These are phyloP conservation scores for Dasypus novemcinctus DNA, from an alignment of 2,113 vertebrate genomes.

Conservation along the genomic window DNA sequence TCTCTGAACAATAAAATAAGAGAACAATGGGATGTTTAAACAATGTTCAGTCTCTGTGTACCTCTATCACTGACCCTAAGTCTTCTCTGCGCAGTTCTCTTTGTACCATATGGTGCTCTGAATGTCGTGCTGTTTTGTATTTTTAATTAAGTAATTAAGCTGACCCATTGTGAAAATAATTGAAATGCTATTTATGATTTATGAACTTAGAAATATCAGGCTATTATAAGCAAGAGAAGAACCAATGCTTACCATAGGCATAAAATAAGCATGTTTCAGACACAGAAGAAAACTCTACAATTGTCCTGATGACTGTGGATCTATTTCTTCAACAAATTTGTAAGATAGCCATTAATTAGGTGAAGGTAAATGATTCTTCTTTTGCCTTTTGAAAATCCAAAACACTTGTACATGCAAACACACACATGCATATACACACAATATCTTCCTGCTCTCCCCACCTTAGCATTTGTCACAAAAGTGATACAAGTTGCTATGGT, in stretches of 20 bases:
- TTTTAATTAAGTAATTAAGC: neutral
- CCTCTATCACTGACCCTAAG: neutral
- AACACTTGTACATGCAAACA: neutral
- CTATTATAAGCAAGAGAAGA: neutral
- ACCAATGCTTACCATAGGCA: neutral
- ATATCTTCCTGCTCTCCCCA: neutral
- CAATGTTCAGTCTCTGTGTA: neutral
- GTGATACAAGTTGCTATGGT: neutral
- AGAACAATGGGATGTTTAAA: neutral
- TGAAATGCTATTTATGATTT: slow-evolving; percentile 47
- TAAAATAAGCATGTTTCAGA: neutral
- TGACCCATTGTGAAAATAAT: slow-evolving; percentile 24
- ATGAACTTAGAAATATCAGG: neutral
- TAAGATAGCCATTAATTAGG: neutral
- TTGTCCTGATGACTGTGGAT: neutral
- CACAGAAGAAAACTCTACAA: neutral
- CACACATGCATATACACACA: neutral
- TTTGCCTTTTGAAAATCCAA: neutral
- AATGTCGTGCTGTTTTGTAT: neutral
- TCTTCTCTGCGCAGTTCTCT: neutral
- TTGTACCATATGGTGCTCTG: neutral
- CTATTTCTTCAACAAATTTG: neutral
- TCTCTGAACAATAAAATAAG: neutral
- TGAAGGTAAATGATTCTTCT: neutral
- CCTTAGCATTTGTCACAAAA: neutral